These are phyloP conservation scores for Erinaceus europaeus DNA, from an alignment of 2,113 vertebrate genomes.

Conservation along the genomic window DNA sequence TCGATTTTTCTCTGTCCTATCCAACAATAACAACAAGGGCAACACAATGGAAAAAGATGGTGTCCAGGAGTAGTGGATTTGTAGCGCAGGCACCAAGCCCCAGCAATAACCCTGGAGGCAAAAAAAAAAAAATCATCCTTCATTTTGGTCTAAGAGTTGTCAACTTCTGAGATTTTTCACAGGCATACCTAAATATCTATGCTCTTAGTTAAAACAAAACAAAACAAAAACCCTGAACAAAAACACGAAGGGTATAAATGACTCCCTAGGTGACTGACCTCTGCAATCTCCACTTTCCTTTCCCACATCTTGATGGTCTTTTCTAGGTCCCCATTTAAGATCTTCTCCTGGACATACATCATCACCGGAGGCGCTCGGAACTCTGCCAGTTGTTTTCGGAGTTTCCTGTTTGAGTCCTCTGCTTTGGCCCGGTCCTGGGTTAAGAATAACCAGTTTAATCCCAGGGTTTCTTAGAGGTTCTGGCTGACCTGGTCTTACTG, in stretches of 20 bases:
- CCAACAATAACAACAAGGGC: too few relatives aligned
- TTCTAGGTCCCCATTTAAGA: slow-evolving; percentile 73
- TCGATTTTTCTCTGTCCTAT: too few relatives aligned
- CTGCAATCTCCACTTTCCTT: slow-evolving; percentile 83
- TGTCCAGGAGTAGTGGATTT: too few relatives aligned
- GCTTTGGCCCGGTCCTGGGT: slow-evolving; percentile 81
- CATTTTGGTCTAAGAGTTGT: not conserved
- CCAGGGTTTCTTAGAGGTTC: not conserved
- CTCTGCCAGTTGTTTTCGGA: slow-evolving; percentile 77
- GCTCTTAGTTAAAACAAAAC: not conserved
- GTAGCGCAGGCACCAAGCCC: too few relatives aligned
- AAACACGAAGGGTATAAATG: accelerated
- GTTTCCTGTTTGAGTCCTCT: slow-evolving; percentile 72
- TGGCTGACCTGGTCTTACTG: not conserved
- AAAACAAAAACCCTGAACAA: not conserved
- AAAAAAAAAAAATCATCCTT: not conserved
- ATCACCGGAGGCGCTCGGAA: slow-evolving; percentile 76
- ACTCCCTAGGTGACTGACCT: slow-evolving; percentile 71
- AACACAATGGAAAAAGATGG: too few relatives aligned
- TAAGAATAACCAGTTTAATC: not conserved
- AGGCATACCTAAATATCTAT: not conserved
- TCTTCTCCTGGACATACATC: slow-evolving; percentile 78
- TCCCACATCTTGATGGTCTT: slow-evolving; percentile 82
- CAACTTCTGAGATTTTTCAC: not conserved
- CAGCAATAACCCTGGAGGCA: too few relatives aligned